A percentile compares a stretch with the other conserved stretches of the same genome.
phyloP scores from a whole-genome alignment of 2,888 invertebrate species.

The Dolichopus griseipennis region DNA sequence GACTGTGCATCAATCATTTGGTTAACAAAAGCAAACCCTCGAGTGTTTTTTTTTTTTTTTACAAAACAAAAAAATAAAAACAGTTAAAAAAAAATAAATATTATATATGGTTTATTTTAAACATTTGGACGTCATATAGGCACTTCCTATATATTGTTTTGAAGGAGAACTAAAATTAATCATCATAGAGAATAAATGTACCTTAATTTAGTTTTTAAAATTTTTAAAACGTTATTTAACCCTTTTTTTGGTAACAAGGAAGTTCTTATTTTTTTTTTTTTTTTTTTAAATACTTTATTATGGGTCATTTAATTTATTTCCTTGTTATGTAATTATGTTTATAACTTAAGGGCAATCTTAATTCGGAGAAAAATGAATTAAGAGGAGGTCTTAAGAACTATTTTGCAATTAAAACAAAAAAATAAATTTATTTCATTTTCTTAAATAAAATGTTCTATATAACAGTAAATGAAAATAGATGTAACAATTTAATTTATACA shows the following conservation, averaged over 20 bases:
- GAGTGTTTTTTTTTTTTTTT: neutral
- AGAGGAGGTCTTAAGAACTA: neutral
- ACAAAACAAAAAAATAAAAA: neutral
- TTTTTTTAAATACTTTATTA: neutral
- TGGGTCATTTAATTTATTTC: neutral
- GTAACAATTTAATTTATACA: too few relatives aligned
- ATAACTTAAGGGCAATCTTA: neutral
- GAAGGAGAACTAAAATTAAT: neutral
- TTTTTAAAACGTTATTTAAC: neutral
- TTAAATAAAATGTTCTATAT: too few relatives aligned
- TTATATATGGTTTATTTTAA: neutral
- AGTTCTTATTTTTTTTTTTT: neutral
- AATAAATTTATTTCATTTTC: too few relatives aligned
- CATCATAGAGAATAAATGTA: slow-evolving; percentile 5
- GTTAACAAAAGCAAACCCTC: neutral
- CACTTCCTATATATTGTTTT: neutral
- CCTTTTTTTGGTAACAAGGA: neutral
- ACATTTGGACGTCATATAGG: neutral
- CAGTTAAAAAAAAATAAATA: neutral
- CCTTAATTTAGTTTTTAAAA: neutral
- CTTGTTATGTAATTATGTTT: neutral
- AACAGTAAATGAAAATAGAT: too few relatives aligned
- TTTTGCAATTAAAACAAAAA: too few relatives aligned
- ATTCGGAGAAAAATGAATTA: neutral
- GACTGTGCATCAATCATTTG: neutral